Evolutionary conservation across 2,797 vertebrate genomes (phyloP), one percentile per base, ranked within the genome.

Genomic region (Oreortyx pictus): DNA sequence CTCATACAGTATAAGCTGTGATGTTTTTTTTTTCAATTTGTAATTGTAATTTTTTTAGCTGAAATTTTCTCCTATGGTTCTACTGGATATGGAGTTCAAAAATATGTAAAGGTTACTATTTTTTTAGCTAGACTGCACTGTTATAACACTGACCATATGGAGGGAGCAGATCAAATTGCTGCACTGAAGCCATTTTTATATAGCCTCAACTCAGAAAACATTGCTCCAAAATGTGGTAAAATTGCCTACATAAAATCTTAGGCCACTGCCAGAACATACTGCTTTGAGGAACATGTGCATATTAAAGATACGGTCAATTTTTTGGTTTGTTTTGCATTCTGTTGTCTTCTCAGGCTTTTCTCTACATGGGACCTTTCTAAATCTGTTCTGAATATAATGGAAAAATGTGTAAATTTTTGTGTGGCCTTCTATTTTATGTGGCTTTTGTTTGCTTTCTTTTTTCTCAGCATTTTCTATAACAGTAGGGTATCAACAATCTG

Each of bases 1-100:
- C 14, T 78, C 0, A 0, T 17, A 9, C 37, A 60, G 15, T 23
- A 50, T 41, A 44, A 67, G 18, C 17, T 27, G 6, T 37, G 25
- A 25, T 14, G 44, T 14, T 37, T 8, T 8, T 8, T 43, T 46
- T 70, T 60, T 64, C 8, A 0, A 8, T 57, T n/a, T 72, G 11
- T 18, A 77, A n/a, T 18, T 70, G 22, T 23, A 14, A 11, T 31
- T 57, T 92, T 83, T 75, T 82, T 79, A 59, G 66, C 27, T 56
- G 35, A 74, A 59, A 56, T 71, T 8, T 70, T 61, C 35, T 35
- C 31, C 25, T 20, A 9, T 2, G 0, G 29, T 84, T 70, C 22
- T 66, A 17, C 22, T 76, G 74, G 44, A 25, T 56, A 47, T 84
- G 33, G 20, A 27, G 4, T n/a, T 81, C 15, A 11, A 81, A 52